Conservation (phyloP, 1,140 invertebrate species). For the Procambarus virginalis region DNA sequence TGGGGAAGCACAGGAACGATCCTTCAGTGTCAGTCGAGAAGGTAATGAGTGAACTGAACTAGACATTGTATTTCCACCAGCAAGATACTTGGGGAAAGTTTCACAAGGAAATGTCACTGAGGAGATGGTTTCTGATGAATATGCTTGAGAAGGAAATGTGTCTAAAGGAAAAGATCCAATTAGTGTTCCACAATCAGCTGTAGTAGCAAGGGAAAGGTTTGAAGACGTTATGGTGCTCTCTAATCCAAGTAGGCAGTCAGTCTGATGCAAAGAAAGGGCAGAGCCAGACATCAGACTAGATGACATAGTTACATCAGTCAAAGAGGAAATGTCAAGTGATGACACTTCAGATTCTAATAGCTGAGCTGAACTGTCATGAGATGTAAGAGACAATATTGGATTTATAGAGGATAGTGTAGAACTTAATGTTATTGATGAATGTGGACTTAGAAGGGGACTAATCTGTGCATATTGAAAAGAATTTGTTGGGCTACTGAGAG, state of each 20-base stretch:
- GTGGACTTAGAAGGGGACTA: constrained; percentile 53
- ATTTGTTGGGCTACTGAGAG: constrained; percentile 42
- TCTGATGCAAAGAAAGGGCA: constrained; percentile 30
- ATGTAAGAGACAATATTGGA: constrained; percentile 31
- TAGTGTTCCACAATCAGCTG: constrained; percentile 46
- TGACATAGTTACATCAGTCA: constrained; percentile 60
- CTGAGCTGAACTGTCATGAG: constrained; percentile 24
- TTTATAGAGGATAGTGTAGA: constrained; percentile 25
- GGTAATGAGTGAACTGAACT: constrained; percentile 62
- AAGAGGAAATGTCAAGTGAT: constrained; percentile 50
- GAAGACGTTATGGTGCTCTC: constrained; percentile 31
- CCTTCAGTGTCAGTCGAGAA: constrained; percentile 41
- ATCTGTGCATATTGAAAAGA: constrained; percentile 62
- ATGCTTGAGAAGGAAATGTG: constrained; percentile 10
- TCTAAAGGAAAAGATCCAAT: constrained; percentile 48
- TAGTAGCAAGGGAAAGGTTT: constrained; percentile 28
- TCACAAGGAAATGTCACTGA: constrained; percentile 33
- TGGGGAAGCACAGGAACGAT: constrained; percentile 4
- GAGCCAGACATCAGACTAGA: constrained; percentile 43
- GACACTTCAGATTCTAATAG: constrained; percentile 44
- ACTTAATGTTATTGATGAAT: constrained; percentile 38
- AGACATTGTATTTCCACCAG: constrained; percentile 25
- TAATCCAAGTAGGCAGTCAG: constrained; percentile 33
- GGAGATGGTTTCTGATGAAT: constrained; percentile 32
- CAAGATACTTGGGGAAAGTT: constrained; percentile 6